A percentile compares a stretch with the other conserved stretches of the same genome.
Conservation (phyloP, 2,888 invertebrate genomes). For the Diarsia brunnea region DNA sequence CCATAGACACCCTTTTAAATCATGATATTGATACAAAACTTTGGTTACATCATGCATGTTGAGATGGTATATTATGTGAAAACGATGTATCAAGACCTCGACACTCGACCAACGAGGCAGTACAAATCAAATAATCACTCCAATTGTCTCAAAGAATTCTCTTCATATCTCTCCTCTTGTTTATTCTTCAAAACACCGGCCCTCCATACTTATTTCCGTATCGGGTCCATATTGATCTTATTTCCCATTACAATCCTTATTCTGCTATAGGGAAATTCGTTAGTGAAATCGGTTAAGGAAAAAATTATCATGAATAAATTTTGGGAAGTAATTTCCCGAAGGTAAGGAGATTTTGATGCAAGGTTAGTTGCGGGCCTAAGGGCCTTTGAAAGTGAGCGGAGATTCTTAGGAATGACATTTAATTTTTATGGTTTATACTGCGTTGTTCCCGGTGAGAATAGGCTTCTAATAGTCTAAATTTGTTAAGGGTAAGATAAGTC, state of each 20-base stretch:
- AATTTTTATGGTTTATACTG: conserved; percentile 28
- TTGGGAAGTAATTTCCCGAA: conserved; percentile 59
- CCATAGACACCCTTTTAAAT: too few relatives aligned
- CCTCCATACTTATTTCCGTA: conserved; percentile 80
- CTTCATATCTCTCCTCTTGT: conserved; percentile 3
- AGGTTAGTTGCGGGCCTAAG: conserved; percentile 40
- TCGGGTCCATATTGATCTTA: conserved; percentile 73
- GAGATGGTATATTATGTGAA: too few relatives aligned
- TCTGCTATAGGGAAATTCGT: conserved; percentile 64
- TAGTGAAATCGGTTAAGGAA: conserved; percentile 47
- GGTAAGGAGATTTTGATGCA: conserved; percentile 57
- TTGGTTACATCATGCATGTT: too few relatives aligned
- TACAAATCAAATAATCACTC: background rate
- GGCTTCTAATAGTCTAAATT: background rate
- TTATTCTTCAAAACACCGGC: conserved; percentile 59
- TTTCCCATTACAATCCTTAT: conserved; percentile 69
- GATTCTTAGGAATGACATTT: conserved; percentile 30
- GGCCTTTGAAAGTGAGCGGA: conserved; percentile 20
- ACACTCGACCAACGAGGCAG: background rate
- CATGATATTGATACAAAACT: too few relatives aligned
- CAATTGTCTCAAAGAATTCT: background rate
- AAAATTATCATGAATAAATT: conserved; percentile 66
- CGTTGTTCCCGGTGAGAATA: background rate
- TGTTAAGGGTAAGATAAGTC: background rate
- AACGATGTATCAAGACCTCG: too few relatives aligned